Evolutionary conservation across 2,888 invertebrate genomes (phyloP).

Genomic region (Sabellastarte sp.): DNA sequence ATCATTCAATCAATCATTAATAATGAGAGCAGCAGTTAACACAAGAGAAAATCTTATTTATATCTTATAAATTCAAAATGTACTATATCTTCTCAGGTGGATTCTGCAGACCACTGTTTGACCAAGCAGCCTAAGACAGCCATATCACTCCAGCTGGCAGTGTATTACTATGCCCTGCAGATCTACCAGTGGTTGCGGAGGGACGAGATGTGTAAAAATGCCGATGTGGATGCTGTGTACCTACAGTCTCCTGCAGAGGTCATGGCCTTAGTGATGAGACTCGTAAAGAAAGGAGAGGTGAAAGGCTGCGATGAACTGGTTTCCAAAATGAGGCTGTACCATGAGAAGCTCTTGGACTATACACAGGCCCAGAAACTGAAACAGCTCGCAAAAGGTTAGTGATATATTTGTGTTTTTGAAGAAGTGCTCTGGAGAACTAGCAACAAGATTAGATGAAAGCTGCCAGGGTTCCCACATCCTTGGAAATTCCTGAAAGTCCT

Average conservation of each 20-base stretch:
- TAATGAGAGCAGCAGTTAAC: too few relatives aligned
- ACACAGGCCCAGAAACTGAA: slow-evolving; percentile 60
- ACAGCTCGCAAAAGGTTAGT: slow-evolving; percentile 57
- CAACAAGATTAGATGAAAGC: too few relatives aligned
- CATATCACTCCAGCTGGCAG: slow-evolving; percentile 57
- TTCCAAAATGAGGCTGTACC: slow-evolving; percentile 49
- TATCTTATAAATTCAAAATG: too few relatives aligned
- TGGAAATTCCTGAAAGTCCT: too few relatives aligned
- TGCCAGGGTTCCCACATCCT: too few relatives aligned
- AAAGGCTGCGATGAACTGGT: slow-evolving; percentile 34
- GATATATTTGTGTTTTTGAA: too few relatives aligned
- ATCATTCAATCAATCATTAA: too few relatives aligned
- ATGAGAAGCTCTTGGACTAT: slow-evolving; percentile 57
- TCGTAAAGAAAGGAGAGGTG: not conserved
- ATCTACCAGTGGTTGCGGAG: slow-evolving; percentile 34
- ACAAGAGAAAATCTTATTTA: too few relatives aligned
- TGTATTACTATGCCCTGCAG: slow-evolving; percentile 59
- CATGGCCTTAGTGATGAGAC: slow-evolving; percentile 34
- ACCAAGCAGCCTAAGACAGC: slow-evolving; percentile 54
- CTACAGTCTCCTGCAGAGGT: slow-evolving; percentile 36
- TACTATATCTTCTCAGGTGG: too few relatives aligned
- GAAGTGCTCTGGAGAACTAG: too few relatives aligned
- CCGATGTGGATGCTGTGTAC: slow-evolving; percentile 31
- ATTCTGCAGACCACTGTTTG: slow-evolving; percentile 54
- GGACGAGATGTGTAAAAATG: not conserved